phyloP scores from a whole-genome alignment of 2,797 vertebrate species.

The Cuculus canorus region DNA sequence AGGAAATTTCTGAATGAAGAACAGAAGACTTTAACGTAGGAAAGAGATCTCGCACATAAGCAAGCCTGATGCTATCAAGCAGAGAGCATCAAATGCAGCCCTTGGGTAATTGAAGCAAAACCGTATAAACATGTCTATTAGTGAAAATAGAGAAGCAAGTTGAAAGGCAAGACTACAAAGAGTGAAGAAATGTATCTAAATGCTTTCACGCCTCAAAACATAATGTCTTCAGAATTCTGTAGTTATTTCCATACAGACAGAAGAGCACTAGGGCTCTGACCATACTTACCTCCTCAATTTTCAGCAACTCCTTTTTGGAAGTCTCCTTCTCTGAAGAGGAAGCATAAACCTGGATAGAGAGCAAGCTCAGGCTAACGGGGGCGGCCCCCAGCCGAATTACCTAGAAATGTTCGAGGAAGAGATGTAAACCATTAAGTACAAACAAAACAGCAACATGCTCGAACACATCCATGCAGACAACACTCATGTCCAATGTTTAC shows the following conservation, averaged over 20 bases:
- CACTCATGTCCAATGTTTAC: not conserved
- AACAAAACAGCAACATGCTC: not conserved
- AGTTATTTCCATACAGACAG: not conserved
- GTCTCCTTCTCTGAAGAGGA: conserved; percentile 78
- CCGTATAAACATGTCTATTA: not conserved
- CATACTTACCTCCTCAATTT: conserved; percentile 84
- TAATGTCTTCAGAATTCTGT: not conserved
- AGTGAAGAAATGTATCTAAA: not conserved
- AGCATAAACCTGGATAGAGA: conserved; percentile 82
- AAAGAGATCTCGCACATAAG: not conserved
- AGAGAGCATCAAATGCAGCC: not conserved
- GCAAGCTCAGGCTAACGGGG: conserved; percentile 78
- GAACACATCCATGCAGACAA: not conserved
- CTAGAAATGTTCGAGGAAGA: conserved; percentile 71
- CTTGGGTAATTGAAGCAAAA: not conserved
- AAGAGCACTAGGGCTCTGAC: not conserved
- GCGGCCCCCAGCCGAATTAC: conserved; percentile 78
- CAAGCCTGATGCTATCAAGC: not conserved
- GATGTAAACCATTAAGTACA: not conserved
- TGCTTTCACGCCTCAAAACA: not conserved
- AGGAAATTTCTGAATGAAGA: not conserved
- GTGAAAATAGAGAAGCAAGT: not conserved
- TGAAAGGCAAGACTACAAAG: not conserved
- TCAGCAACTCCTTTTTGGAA: conserved; percentile 73
- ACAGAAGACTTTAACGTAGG: not conserved